Evolutionary conservation across 2,888 invertebrate species (phyloP).

Genomic region (Phyto melanocephala): DNA sequence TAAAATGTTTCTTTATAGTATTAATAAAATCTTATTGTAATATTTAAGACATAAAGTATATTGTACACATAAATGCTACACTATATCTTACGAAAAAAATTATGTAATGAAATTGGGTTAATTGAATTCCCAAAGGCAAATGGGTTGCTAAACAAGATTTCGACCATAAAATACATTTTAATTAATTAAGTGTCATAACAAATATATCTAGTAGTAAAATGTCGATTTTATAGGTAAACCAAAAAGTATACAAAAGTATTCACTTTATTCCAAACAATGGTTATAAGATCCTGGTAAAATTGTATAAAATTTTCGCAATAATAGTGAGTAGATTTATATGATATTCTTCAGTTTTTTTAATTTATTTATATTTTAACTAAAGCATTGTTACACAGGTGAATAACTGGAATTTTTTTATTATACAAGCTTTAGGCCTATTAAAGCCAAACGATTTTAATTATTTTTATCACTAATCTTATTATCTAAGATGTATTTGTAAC

Average conservation of each 20-base stretch:
- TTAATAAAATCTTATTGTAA: conserved; percentile 31
- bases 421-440: too few relatives aligned
- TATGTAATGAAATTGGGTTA: neutral
- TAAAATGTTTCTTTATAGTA: neutral
- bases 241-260: neutral
- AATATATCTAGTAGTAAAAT: conserved; percentile 7
- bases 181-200: conserved; percentile 35
- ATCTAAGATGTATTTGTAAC: too few relatives aligned
- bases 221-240: neutral
- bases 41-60: conserved; percentile 18
- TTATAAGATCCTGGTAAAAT: neutral
- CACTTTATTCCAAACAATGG: neutral
- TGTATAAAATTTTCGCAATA: too few relatives aligned
- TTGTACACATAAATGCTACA: neutral
- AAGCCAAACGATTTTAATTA: too few relatives aligned
- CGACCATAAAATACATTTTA: conserved; percentile 29
- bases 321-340: too few relatives aligned
- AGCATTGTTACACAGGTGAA: too few relatives aligned
- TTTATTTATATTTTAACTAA: too few relatives aligned
- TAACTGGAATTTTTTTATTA: too few relatives aligned
- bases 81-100: neutral
- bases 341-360: too few relatives aligned
- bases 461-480: too few relatives aligned
- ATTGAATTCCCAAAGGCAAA: neutral
- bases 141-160: neutral